Base-by-base conservation (phyloP, 2,113 vertebrate genomes). In the Mesembrinibis cayennensis region DNA sequence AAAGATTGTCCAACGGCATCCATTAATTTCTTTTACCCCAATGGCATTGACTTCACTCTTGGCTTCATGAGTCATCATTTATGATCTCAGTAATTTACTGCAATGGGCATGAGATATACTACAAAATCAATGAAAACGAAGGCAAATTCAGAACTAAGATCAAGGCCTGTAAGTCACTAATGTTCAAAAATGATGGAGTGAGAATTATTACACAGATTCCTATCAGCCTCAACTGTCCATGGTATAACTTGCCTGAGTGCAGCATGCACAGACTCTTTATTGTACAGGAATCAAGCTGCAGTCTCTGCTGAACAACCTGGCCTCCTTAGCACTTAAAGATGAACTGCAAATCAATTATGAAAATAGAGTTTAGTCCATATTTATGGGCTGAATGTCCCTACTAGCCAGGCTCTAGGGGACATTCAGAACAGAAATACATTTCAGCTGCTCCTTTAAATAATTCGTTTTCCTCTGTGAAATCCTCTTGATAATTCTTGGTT, bases 291-390 rank as follows among this genome's bases (percentile, higher is more conserved):
- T 89, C 63, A 93, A 94, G 78, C 29, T 82, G 67, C 89, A 91
- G 59, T 80, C 76, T 79, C 49, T 91, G 65, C 80, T 91, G 82
- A 86, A 69, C 45, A 44, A 86, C 61, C 58, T 78, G 82, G 72
- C 32, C 91, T 95, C 92, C 59, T 95, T 91, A 96, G 49, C 69
- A 82, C 83, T 82, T 84, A 92, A 93, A 96, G 96, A 96, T 91
- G 83, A 93, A 97, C 89, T 95, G 90, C 88, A 96, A 96, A 96
- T 97, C 97, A 97, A 97, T 95, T 95, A 92, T 94, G 90, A 95
- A 97, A 97, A 97, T 96, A 92, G 83, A 91, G 69, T 82, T 96
- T 92, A 92, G 85, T 95, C 87, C 79, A 89, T 96, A 96, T 96
- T 97, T 97, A 96, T 92, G 65, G 87, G 72, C 70, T 91, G 83